Evolutionary conservation across 2,797 vertebrate genomes (phyloP).

Genomic region (Betta splendens): DNA sequence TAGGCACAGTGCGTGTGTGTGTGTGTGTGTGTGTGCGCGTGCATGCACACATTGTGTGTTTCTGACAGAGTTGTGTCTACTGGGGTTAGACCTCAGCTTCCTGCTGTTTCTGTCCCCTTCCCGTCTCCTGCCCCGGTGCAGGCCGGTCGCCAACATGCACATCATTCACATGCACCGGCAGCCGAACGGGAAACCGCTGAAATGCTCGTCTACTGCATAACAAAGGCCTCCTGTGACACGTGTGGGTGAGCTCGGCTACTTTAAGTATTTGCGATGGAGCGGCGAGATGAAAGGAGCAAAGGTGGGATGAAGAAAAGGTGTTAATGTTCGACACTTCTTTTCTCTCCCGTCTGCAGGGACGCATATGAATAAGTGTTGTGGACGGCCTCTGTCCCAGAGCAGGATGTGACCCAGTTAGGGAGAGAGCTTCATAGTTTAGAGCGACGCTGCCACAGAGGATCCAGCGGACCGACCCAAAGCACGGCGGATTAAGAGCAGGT

Average conservation of each 20-base stretch:
- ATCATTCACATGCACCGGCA: constrained; percentile 51
- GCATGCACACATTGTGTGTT: constrained; percentile 48
- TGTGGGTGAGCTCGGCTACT: constrained; percentile 44
- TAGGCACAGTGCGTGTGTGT: constrained; percentile 11
- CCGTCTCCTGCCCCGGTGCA: constrained; percentile 61
- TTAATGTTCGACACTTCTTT: constrained; percentile 58
- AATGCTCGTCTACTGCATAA: constrained; percentile 45
- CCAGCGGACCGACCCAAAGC: constrained; percentile 41
- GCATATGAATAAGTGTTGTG: constrained; percentile 55
- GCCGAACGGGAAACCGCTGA: constrained; percentile 21
- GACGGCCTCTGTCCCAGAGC: constrained; percentile 56
- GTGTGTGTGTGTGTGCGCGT: too few relatives aligned
- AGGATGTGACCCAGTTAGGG: constrained; percentile 66
- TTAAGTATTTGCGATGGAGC: constrained; percentile 19
- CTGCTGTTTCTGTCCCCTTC: constrained; percentile 69
- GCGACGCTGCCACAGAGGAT: constrained; percentile 43
- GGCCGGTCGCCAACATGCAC: constrained; percentile 32
- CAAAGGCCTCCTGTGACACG: constrained; percentile 46
- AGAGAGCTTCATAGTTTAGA: constrained; percentile 53
- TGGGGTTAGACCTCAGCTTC: constrained; percentile 72
- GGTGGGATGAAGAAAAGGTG: constrained; percentile 41
- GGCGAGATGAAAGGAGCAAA: constrained; percentile 39
- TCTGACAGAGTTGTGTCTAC: constrained; percentile 73
- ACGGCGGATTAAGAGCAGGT: constrained; percentile 45
- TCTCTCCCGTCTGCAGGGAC: constrained; percentile 32